Evolutionary conservation across 1,140 invertebrate genomes (phyloP), one percentile per base, ranked within the genome.

Genomic region (Lordiphosa mommai): DNA sequence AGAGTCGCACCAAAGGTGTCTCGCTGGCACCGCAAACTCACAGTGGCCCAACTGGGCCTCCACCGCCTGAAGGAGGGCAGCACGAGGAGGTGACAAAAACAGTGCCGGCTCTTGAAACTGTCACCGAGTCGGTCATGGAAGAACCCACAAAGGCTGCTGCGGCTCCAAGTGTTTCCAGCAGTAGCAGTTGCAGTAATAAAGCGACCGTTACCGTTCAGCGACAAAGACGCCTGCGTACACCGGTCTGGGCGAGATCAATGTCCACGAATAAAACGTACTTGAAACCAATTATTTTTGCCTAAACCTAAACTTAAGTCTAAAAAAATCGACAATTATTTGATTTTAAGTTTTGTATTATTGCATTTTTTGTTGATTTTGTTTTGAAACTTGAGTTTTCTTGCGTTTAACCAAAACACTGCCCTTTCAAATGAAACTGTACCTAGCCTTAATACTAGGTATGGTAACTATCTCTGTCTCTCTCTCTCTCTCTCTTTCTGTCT

Each of bases 161-260:
- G 33, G 63, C 53, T 60, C 68, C 69, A 40, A 73, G 72, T 77
- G 76, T 61, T 72, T 70, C 67, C 73, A 82, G 79, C 71, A 85
- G 84, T 84, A 85, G 79, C 80, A 88, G 84, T 74, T 70, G 69
- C 71, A 86, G 84, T 87, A 88, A 88, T 82, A 87, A 86, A 85
- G 82, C 86, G 76, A 86, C 84, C 80, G 72, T 79, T 67, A 86
- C 84, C 80, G 72, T 79, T 67, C 80, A 86, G 64, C 79, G 84
- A 85, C 84, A 87, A 90, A 91, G 93, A 89, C 92, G 93, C 77
- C 92, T 94, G 88, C 92, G 93, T 89, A 93, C 93, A 88, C 93
- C 93, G 80, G 92, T 93, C 85, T 94, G 93, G 93, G 92, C 93
- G 89, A 92, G 93, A 90, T 93, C 92, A 90, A 88, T 88, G 87